Base-by-base conservation (phyloP, 2,888 invertebrate species). In the Cryptophagus acutangulus region DNA sequence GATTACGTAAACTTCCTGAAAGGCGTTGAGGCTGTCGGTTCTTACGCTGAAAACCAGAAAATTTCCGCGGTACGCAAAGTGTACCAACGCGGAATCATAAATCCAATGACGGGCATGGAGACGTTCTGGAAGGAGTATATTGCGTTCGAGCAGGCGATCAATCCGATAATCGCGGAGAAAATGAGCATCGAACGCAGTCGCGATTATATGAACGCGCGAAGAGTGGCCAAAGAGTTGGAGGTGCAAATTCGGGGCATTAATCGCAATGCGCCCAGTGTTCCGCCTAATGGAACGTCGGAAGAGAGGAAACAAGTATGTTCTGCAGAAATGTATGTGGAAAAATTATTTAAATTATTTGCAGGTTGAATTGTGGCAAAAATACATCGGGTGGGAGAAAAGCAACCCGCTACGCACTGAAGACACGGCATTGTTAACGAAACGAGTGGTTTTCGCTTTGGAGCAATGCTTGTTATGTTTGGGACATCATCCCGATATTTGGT, bases 331-430 rank as follows among this genome's bases (percentile, higher is more conserved):
- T 20, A 20, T 6, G 6, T 20, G 6, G 20, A 20, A 20, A 20
- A 20, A 20, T 35, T 33, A 16, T 15, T 15, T 6, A 4, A 15
- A 6, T 33, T 10, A 6, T 48, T 51, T 57, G 2, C 61, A 90
- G 92, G 94, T 97, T 43, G 96, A 97, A 50, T 70, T 97, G 5
- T 99, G 99, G 99, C 96, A 97, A 71, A 96, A 95, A 62, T 99
- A 96, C 67, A 96, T 99, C 54, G 75, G 82, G 1, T 99, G 96
- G 89, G 99, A 99, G 71, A 88, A 96, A 41, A 82, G 85, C 17
- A 99, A 99, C 73, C 99, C 99, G 0, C 72, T 99, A 38, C 78
- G 95, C 8, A 93, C 94, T 0, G 99, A 99, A 65, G 99, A 99
- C 68, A 91, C 93, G 0, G 87, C 93, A 0, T 71, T 93, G 6